phyloP scores from a whole-genome alignment of 1,140 invertebrate species.

The Bombus balteatus region DNA sequence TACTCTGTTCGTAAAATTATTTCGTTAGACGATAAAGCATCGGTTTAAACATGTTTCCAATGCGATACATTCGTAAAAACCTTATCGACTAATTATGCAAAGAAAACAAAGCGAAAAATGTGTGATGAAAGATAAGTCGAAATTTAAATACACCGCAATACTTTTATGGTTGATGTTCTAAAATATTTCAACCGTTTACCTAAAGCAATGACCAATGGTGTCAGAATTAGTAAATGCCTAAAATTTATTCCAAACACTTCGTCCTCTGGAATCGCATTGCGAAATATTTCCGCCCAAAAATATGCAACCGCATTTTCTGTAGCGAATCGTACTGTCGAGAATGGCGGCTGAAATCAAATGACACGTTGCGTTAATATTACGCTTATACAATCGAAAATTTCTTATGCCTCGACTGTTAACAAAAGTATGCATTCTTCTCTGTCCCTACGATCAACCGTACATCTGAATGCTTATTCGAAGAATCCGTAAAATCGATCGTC shows the following conservation, averaged over 20 bases:
- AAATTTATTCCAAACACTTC: conserved; percentile 88
- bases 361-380: conserved; percentile 4
- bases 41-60: too few species aligned
- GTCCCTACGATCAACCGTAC: too few species aligned
- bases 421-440: too few species aligned
- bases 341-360: conserved; percentile 86
- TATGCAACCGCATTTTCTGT: conserved; percentile 91
- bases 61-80: not conserved
- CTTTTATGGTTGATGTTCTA: not conserved
- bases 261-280: conserved; percentile 90
- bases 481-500: not conserved
- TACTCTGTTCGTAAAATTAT: too few species aligned
- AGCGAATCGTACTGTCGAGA: conserved; percentile 89
- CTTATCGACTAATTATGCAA: conserved; percentile 30
- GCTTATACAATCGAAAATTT: not conserved
- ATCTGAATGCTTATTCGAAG: too few species aligned
- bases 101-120: not conserved
- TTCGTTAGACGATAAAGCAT: too few species aligned
- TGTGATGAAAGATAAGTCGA: not conserved
- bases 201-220: conserved; percentile 89
- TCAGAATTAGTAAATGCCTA: conserved; percentile 86
- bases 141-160: too few species aligned
- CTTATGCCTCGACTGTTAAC: too few species aligned
- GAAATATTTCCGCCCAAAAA: conserved; percentile 90
- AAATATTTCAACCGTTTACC: conserved; percentile 84